Conservation (phyloP, 2,113 vertebrate species). For the Myxocyprinus asiaticus region DNA sequence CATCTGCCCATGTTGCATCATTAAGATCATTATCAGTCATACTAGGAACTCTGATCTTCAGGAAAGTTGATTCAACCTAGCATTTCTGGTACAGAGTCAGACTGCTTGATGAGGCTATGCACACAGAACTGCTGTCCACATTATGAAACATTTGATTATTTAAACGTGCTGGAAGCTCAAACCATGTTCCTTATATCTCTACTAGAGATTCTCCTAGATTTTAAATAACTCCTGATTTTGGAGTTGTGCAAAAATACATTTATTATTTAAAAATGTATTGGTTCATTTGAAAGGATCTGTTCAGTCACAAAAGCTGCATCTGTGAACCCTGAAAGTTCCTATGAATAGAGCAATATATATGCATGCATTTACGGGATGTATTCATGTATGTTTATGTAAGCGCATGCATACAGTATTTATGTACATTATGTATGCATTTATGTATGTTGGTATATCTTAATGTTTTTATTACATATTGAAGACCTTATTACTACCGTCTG, state of each 20-base stretch:
- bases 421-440: neutral
- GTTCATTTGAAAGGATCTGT: no score
- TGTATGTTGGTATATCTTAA: no score
- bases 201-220: neutral
- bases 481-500: no score
- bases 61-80: constrained; percentile 11
- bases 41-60: neutral
- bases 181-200: neutral
- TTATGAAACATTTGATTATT: constrained; percentile 14
- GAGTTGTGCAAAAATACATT: neutral
- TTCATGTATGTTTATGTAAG: no score
- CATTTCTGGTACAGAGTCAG: constrained; percentile 20
- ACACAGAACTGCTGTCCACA: neutral
- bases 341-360: no score
- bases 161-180: neutral
- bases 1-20: neutral
- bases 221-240: constrained; percentile 18
- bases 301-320: no score
- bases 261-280: no score
- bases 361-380: no score
- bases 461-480: no score
- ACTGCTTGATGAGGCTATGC: neutral
- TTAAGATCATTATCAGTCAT: constrained; percentile 9
- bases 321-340: no score
- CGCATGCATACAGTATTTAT: neutral